phyloP scores from a whole-genome alignment of 2,113 vertebrate species.

The Mungos mungo region DNA sequence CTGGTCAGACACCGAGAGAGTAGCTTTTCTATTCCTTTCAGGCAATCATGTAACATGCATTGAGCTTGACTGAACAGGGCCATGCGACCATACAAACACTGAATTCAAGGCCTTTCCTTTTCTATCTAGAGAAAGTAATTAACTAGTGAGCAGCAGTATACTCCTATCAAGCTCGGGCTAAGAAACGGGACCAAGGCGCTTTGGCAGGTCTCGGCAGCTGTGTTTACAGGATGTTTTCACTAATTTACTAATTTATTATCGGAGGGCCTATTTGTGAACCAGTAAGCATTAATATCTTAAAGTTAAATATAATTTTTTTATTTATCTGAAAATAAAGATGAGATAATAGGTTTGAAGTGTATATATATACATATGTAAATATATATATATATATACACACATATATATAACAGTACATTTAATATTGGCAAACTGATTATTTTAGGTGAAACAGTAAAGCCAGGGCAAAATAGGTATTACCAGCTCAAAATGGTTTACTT shows the following conservation, averaged over 20 bases:
- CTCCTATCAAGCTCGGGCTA: conserved; percentile 79
- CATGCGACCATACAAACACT: conserved; percentile 63
- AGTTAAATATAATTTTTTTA: not conserved
- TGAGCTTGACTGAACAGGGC: conserved; percentile 82
- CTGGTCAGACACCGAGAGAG: conserved; percentile 89
- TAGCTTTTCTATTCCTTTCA: conserved; percentile 85
- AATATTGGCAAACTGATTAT: conserved; percentile 6
- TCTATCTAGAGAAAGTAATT: conserved; percentile 71
- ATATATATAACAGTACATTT: not conserved
- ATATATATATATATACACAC: too few species aligned
- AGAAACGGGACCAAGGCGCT: conserved; percentile 67
- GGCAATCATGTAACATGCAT: conserved; percentile 82
- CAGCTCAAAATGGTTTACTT: not conserved
- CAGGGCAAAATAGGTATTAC: not conserved
- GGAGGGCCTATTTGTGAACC: conserved; percentile 10
- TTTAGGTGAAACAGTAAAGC: not conserved
- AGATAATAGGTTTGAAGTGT: not conserved
- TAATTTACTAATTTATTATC: conserved; percentile 38
- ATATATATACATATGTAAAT: too few species aligned
- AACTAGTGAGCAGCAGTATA: conserved; percentile 70
- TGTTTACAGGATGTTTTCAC: conserved; percentile 49
- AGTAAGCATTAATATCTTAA: not conserved
- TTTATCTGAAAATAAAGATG: not conserved
- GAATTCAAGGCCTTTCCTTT: conserved; percentile 77
- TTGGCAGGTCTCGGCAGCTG: conserved; percentile 60